Evolutionary conservation across 2,888 invertebrate genomes (phyloP), one percentile per base, ranked within the genome.

Genomic region (Bursaphelenchus okinawaensis): DNA sequence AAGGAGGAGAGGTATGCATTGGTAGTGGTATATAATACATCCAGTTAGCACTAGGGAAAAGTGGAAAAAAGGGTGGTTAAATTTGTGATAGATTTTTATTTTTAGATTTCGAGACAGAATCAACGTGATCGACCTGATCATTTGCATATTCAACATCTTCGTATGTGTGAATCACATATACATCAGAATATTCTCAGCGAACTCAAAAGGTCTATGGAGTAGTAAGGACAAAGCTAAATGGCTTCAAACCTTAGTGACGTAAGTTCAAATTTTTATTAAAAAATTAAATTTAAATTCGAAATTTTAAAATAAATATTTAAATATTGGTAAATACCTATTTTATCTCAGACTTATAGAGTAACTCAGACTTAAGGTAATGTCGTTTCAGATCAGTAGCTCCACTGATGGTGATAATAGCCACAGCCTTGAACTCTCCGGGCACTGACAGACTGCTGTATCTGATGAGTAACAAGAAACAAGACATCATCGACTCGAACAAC

Each of bases 131-230:
- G 27, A 56, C 24, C 19, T 56, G 24, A 4, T 56, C 29, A 29
- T 56, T 27, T 56, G 57, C 24, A 12, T 56, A 4, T n/a, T 56
- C 28, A 56, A 56, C 19, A 19, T 24, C 24, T 56, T 56, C n/a
- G 57, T 56, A 16, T 56, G 26, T 4, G 9, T 29, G 57, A 56
- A 56, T 56, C 57, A 56, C 57, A 56, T 56, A n/a, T 56, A 56
- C 31, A 19, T 56, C 12, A 20, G 57, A 23, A 26, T 56, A 23
- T 56, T 56, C 24, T 56, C 57, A 1, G 19, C 20, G 12, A 29
- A 56, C 24, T 56, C 57, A 20, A 26, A 56, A 27, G 23, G 26
- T 1, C 24, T 56, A 1, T 56, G 57, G 57, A 29, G 16, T 3
- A 22, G 22, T 27, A 56, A 56, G 12, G 57, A 56, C 57, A 54